A percentile compares a stretch with the other conserved stretches of the same genome.
These are phyloP conservation scores for Agriopis leucophaearia DNA, from an alignment of 2,888 invertebrate species.

Conservation along the genomic window DNA sequence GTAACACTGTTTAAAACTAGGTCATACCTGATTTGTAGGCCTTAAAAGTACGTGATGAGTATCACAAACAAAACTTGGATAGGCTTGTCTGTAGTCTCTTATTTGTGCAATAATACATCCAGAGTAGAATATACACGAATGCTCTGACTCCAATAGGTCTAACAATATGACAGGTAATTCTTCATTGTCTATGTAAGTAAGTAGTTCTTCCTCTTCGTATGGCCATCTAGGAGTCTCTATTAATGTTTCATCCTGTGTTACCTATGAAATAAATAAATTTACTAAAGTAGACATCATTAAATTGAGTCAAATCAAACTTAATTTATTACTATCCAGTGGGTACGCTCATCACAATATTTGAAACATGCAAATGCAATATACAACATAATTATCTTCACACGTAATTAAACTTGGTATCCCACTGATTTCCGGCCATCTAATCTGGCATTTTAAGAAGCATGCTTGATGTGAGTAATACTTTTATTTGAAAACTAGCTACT, in stretches of 20 bases:
- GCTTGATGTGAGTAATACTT: no score
- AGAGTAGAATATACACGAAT: slow-evolving; percentile 95
- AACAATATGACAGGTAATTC: slow-evolving; percentile 95
- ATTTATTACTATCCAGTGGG: no score
- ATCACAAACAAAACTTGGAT: slow-evolving; percentile 92
- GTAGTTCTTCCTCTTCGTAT: slow-evolving; percentile 95
- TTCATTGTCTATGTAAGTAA: slow-evolving; percentile 96
- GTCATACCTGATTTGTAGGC: slow-evolving; percentile 95
- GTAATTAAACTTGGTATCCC: no score
- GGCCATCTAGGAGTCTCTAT: slow-evolving; percentile 93
- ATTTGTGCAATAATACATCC: slow-evolving; percentile 97
- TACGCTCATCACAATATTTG: no score
- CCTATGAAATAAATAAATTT: background rate
- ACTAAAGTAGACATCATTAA: background rate
- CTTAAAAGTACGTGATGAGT: slow-evolving; percentile 95
- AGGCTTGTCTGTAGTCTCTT: slow-evolving; percentile 94
- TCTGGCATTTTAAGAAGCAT: no score
- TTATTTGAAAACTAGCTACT: no score
- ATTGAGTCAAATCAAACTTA: no score
- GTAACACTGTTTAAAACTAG: slow-evolving; percentile 46
- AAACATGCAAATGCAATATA: no score
- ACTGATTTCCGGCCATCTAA: no score
- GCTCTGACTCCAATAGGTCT: slow-evolving; percentile 93
- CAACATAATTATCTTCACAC: no score
- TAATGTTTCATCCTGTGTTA: slow-evolving; percentile 87